Base-by-base conservation (phyloP, 2,888 invertebrate species). In the Celastrina argiolus region DNA sequence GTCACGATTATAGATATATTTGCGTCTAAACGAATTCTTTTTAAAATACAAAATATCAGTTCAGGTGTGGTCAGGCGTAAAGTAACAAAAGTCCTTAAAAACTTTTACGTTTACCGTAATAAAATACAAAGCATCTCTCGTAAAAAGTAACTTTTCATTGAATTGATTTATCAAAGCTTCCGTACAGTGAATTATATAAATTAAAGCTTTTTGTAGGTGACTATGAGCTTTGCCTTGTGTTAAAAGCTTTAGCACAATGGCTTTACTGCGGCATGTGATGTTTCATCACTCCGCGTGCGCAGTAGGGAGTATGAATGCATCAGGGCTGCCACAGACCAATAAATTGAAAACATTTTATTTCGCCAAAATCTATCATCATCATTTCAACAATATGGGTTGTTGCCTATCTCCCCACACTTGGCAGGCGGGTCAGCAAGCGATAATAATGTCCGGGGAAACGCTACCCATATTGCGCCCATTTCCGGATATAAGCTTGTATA, bases 261-360 rank as follows among this genome's bases (percentile, higher is more conserved):
- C 51, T 26, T 12, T 36, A 39, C 61, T 36, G 61, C 39, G 61
- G 61, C 34, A 31, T 34, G 22, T 39, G 22, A 36, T 61, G 51
- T 51, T 64, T 16, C 51, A 42, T 69, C 71, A 65, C 66, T 66
- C 69, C 67, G 66, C 59, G 65, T 45, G 51, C 56, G 56, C 39
- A 39, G 36, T 58, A 16, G 22, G 65, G 28, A 56, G 63, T 36
- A 36, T n/a, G n/a, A 61, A 61, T 22, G 14, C 39, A 31, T 14
- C 12, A 61, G 61, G 61, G 61, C 36, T 61, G 61, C 1, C 59
- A 12, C 36, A 51, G 26, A 18, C 22, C 22, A 12, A 22, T 12
- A 22, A 22, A 10, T 7, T 12, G 12, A 7, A 36, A 36, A 36
- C 10, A n/a, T n/a, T n/a, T n/a, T n/a, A n/a, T n/a, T n/a, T n/a